Conservation (phyloP, 2,113 vertebrate genomes). For the Triplophysa rosa region DNA sequence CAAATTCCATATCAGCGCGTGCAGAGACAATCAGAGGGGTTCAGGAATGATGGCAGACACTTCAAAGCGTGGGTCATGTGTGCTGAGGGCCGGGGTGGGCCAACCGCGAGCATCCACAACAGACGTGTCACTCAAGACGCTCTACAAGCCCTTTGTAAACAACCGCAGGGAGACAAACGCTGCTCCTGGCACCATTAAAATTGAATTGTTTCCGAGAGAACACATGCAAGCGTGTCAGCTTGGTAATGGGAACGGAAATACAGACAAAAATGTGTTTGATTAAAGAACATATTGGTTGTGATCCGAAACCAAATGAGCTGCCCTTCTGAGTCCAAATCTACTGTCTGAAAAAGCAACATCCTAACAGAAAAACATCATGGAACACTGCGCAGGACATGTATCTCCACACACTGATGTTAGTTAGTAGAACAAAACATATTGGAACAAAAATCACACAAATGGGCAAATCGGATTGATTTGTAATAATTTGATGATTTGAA, state of each 20-base stretch:
- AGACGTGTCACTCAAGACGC: constrained; percentile 24
- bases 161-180: constrained; percentile 15
- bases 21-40: constrained; percentile 43
- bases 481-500: too few species aligned
- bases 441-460: too few species aligned
- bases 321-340: neutral
- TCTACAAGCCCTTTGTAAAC: constrained; percentile 20
- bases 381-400: too few species aligned
- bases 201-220: constrained; percentile 4
- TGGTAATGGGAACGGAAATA: neutral
- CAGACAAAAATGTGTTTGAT: neutral
- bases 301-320: neutral
- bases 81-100: constrained; percentile 37
- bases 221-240: constrained; percentile 8
- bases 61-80: constrained; percentile 52
- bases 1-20: constrained; percentile 44
- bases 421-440: too few species aligned
- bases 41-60: constrained; percentile 24
- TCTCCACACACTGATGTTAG: too few species aligned
- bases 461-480: too few species aligned
- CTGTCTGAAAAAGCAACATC: too few species aligned
- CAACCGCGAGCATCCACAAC: constrained; percentile 34
- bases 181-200: neutral
- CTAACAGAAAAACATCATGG: too few species aligned
- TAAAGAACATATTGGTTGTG: neutral